These are phyloP conservation scores for Aethes cnicana DNA, from an alignment of 2,888 invertebrate species.

Conservation along the genomic window DNA sequence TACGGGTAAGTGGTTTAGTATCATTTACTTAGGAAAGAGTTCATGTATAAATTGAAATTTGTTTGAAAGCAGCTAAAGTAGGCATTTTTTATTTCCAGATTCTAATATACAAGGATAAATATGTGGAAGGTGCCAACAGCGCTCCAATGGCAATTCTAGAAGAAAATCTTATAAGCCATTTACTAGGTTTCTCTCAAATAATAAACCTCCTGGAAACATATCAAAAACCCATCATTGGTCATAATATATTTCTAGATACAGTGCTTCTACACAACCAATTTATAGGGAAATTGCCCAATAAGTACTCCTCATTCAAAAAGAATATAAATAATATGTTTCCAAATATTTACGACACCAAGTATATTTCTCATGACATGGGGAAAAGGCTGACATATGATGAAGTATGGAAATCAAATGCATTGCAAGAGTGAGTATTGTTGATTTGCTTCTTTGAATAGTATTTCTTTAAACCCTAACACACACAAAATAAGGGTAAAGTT, in stretches of 20 bases:
- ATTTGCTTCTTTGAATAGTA: conserved; percentile 1
- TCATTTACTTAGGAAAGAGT: no score
- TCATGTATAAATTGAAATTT: no score
- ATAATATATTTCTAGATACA: conserved; percentile 88
- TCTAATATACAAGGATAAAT: conserved; percentile 64
- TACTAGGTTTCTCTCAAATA: conserved; percentile 86
- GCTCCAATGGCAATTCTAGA: conserved; percentile 67
- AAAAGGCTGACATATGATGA: conserved; percentile 68
- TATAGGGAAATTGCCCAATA: conserved; percentile 85
- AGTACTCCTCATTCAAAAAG: conserved; percentile 85
- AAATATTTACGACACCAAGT: conserved; percentile 87
- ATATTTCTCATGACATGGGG: conserved; percentile 82
- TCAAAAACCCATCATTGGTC: conserved; percentile 88
- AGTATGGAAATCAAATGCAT: conserved; percentile 75
- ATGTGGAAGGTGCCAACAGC: conserved; percentile 63
- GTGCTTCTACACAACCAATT: conserved; percentile 88
- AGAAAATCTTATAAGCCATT: conserved; percentile 71
- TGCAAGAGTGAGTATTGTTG: conserved; percentile 68
- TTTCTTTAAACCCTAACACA: no score
- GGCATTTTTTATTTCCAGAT: no score
- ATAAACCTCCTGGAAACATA: conserved; percentile 82
- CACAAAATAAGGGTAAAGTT: no score
- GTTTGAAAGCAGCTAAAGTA: no score
- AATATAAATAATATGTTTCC: conserved; percentile 85
- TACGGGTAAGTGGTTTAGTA: neutral